Evolutionary conservation across 1,140 invertebrate species (phyloP).

Genomic region (Anastrepha ludens): DNA sequence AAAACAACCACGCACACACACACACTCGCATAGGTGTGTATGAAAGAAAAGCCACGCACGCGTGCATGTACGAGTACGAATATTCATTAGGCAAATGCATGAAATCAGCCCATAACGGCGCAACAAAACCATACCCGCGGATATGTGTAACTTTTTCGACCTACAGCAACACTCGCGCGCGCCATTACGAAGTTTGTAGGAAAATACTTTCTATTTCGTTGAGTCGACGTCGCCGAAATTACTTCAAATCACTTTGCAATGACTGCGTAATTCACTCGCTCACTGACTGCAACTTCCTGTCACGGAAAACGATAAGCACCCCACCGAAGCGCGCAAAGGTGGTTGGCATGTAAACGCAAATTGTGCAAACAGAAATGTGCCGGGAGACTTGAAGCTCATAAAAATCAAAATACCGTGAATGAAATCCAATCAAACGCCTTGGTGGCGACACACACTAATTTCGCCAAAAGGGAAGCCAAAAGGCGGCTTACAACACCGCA

Average conservation of each 20-base stretch:
- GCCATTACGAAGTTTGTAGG: background rate
- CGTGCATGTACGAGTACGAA: too few relatives aligned
- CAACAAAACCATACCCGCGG: background rate
- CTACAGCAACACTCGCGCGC: background rate
- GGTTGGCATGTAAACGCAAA: background rate
- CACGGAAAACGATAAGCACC: slow-evolving; percentile 20
- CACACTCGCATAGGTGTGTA: background rate
- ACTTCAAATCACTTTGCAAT: background rate
- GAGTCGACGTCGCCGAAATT: background rate
- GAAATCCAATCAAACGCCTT: slow-evolving; percentile 13
- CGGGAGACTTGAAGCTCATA: background rate
- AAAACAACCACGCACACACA: background rate
- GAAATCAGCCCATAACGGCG: background rate
- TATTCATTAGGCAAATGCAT: background rate
- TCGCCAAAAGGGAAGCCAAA: slow-evolving; percentile 17
- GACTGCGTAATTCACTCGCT: background rate
- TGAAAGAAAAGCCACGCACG: background rate
- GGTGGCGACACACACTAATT: slow-evolving; percentile 6
- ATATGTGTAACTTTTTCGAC: slow-evolving; percentile 22
- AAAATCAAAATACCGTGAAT: slow-evolving; percentile 11
- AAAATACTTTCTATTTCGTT: slow-evolving; percentile 43
- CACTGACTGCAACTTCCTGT: slow-evolving; percentile 45
- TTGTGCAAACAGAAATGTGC: background rate
- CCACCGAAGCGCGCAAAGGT: background rate
- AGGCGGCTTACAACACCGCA: slow-evolving; percentile 7